Evolutionary conservation across 2,113 vertebrate species (phyloP).

Genomic region (Lophius piscatorius): DNA sequence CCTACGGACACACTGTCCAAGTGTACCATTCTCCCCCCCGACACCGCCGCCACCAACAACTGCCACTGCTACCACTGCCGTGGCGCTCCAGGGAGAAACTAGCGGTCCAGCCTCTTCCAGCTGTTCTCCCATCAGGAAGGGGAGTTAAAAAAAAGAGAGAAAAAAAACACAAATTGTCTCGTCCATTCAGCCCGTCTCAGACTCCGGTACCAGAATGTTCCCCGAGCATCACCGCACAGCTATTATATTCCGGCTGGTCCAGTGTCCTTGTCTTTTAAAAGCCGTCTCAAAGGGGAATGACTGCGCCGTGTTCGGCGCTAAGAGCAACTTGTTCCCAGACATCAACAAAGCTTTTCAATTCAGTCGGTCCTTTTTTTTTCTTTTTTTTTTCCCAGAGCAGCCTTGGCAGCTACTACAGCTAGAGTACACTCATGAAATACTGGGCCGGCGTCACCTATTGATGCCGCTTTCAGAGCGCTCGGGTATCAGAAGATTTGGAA

Average conservation of each 20-base stretch:
- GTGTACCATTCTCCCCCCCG: background rate
- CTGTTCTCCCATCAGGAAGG: constrained; percentile 59
- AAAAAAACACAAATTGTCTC: constrained; percentile 19
- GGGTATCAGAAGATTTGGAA: constrained; percentile 40
- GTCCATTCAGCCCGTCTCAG: constrained; percentile 12
- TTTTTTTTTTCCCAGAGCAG: constrained; percentile 9
- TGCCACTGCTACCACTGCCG: constrained; percentile 4
- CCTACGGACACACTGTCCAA: constrained; percentile 55
- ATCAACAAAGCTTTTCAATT: constrained; percentile 42
- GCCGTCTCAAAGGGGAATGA: no score
- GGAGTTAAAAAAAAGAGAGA: constrained; percentile 27
- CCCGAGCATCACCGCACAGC: constrained; percentile 8
- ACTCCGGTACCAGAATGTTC: constrained; percentile 27
- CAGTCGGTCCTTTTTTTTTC: constrained; percentile 2
- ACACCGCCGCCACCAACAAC: constrained; percentile 15
- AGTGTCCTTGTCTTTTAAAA: constrained; percentile 15
- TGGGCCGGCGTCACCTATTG: constrained; percentile 30
- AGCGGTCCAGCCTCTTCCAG: constrained; percentile 49
- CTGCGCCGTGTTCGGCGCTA: no score
- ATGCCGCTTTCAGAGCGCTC: constrained; percentile 51
- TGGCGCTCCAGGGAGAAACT: constrained; percentile 30
- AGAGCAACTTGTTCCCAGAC: no score
- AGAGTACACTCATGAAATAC: constrained; percentile 45
- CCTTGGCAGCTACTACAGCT: constrained; percentile 27
- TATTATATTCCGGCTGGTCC: background rate